Percentiles rank a stretch among this genome's conserved stretches.
Conservation (phyloP, 2,888 invertebrate species). For the Platycheirus rosarum region DNA sequence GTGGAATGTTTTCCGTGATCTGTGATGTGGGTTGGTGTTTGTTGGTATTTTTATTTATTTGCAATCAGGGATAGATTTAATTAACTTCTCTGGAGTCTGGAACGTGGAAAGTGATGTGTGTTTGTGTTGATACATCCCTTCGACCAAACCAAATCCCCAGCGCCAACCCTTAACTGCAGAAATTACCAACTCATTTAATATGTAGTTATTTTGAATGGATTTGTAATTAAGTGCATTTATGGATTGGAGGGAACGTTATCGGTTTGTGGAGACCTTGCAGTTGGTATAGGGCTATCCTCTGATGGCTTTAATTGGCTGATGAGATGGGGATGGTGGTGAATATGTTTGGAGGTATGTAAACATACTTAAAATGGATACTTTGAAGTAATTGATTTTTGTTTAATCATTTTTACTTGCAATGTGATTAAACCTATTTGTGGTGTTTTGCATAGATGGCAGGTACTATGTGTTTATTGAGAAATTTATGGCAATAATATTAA, state of each 20-base stretch:
- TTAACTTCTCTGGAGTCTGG: slow-evolving; percentile 74
- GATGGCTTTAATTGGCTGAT: no score
- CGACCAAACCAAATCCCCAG: background rate
- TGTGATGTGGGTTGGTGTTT: no score
- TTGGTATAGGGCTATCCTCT: background rate
- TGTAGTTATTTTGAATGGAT: slow-evolving; percentile 67
- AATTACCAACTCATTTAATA: slow-evolving; percentile 69
- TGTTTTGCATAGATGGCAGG: slow-evolving; percentile 28
- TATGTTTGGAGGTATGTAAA: background rate
- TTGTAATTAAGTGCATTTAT: slow-evolving; percentile 72
- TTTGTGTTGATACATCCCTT: slow-evolving; percentile 48
- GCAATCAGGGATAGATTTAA: slow-evolving; percentile 73
- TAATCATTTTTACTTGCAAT: slow-evolving; percentile 65
- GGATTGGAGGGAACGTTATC: slow-evolving; percentile 36
- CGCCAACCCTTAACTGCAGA: slow-evolving; percentile 6
- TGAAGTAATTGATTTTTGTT: slow-evolving; percentile 70
- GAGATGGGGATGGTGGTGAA: no score
- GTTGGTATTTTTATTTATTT: slow-evolving; percentile 57
- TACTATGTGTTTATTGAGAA: slow-evolving; percentile 33
- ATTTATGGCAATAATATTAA: no score
- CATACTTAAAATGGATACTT: slow-evolving; percentile 41
- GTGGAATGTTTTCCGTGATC: slow-evolving; percentile 52
- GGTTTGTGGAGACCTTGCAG: background rate
- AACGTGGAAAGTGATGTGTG: slow-evolving; percentile 18
- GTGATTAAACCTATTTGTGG: slow-evolving; percentile 58